A percentile compares a stretch with the other conserved stretches of the same genome.
Evolutionary conservation across 2,113 vertebrate species (phyloP).

Genomic region (Telmatochromis sp.): DNA sequence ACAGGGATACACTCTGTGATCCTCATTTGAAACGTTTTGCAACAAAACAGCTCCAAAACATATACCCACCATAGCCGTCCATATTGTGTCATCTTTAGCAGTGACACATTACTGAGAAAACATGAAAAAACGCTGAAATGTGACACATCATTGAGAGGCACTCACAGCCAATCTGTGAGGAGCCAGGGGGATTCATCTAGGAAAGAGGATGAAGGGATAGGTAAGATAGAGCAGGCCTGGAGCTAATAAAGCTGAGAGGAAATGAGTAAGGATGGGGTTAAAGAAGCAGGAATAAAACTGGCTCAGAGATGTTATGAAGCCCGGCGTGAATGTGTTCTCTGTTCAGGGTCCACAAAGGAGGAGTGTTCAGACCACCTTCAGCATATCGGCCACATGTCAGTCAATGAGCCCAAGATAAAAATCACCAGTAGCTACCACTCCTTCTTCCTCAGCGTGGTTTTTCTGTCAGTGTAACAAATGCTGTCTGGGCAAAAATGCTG

Average conservation of each 20-base stretch:
- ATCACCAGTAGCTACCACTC: neutral
- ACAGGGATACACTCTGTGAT: neutral
- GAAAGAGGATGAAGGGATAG: neutral
- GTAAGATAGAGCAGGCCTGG: neutral
- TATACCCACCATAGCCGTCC: constrained; percentile 19
- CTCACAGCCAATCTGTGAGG: constrained; percentile 4
- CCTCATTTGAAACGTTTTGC: neutral
- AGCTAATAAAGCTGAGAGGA: neutral
- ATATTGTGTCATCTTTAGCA: neutral
- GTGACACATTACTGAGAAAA: neutral
- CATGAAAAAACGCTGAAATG: neutral
- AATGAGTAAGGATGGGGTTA: constrained; percentile 2
- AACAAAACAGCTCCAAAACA: neutral
- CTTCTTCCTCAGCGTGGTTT: neutral
- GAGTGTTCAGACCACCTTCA: constrained; percentile 21
- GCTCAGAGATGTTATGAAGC: constrained; percentile 28
- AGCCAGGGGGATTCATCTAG: constrained; percentile 4
- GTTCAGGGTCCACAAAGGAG: constrained; percentile 40
- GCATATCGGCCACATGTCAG: neutral
- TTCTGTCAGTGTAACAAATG: constrained; percentile 27
- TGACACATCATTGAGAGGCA: neutral
- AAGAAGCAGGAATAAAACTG: neutral
- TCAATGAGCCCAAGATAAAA: neutral
- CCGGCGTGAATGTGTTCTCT: constrained; percentile 50
- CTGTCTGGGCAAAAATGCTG: constrained; percentile 1